phyloP scores from a whole-genome alignment of 2,113 vertebrate genomes.

The Oryzias celebensis region DNA sequence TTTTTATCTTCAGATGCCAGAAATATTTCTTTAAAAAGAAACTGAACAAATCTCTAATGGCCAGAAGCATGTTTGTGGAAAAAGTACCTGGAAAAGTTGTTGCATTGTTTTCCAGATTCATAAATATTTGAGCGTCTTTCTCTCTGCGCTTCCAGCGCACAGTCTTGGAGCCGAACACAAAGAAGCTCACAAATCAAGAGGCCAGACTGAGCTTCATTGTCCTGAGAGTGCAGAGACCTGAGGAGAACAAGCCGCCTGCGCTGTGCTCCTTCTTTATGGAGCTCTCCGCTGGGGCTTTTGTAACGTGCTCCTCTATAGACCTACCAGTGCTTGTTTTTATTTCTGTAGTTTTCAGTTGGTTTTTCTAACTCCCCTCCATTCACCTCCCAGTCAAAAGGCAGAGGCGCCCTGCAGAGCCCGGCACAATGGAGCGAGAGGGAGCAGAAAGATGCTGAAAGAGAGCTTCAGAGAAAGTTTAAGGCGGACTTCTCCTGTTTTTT shows the following conservation, averaged over 20 bases:
- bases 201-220: conserved; percentile 57
- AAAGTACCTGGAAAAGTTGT: no score
- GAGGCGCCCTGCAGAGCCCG: conserved; percentile 50
- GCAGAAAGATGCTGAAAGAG: conserved; percentile 5
- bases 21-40: no score
- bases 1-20: no score
- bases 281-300: conserved; percentile 54
- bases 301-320: conserved; percentile 46
- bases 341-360: conserved; percentile 62
- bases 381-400: conserved; percentile 76
- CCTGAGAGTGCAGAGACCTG: conserved; percentile 47
- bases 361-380: conserved; percentile 72
- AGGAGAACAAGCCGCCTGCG: conserved; percentile 69
- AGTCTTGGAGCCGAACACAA: not conserved
- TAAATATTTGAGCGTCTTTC: no score
- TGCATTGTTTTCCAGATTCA: no score
- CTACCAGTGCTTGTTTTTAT: conserved; percentile 61
- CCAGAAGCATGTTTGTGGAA: no score
- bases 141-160: no score
- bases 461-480: no score
- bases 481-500: no score
- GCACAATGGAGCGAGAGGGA: conserved; percentile 49
- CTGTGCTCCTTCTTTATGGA: conserved; percentile 55
- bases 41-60: no score
- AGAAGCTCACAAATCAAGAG: not conserved